Evolutionary conservation across 37 sponge, comb jelly and placozoan genomes (phyloP).

Genomic region (Aplysina aerophoba): DNA sequence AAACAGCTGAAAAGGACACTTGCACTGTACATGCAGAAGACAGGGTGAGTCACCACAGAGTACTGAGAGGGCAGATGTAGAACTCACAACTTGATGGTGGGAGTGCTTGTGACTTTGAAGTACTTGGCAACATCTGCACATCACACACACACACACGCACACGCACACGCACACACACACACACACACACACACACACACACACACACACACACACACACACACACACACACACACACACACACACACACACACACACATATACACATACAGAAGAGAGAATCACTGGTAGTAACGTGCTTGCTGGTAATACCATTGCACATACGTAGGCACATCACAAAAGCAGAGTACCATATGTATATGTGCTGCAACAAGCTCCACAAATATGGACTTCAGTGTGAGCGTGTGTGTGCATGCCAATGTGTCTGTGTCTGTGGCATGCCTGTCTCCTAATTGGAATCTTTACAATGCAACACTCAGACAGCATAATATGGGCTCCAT

Average conservation of each 20-base stretch:
- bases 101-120: slow-evolving; percentile 13
- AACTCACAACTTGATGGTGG: slow-evolving; percentile 25
- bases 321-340: no score
- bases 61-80: no score
- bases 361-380: no score
- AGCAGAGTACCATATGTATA: no score
- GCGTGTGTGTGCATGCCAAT: slow-evolving; percentile 36
- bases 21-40: no score
- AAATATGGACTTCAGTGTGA: neutral
- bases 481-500: no score
- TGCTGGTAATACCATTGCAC: neutral
- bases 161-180: slow-evolving; percentile 9
- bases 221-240: slow-evolving; percentile 40
- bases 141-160: slow-evolving; percentile 22
- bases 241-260: neutral
- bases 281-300: neutral
- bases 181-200: slow-evolving; percentile 25
- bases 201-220: slow-evolving; percentile 11
- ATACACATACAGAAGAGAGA: neutral
- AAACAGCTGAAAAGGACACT: no score
- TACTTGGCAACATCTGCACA: slow-evolving; percentile 7
- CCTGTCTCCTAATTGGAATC: no score
- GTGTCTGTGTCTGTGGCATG: slow-evolving; percentile 8
- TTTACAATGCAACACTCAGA: no score
- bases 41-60: no score